Evolutionary conservation across 1,140 invertebrate species (phyloP), one percentile per base, ranked within the genome.

Genomic region (Metopolophium dirhodum): DNA sequence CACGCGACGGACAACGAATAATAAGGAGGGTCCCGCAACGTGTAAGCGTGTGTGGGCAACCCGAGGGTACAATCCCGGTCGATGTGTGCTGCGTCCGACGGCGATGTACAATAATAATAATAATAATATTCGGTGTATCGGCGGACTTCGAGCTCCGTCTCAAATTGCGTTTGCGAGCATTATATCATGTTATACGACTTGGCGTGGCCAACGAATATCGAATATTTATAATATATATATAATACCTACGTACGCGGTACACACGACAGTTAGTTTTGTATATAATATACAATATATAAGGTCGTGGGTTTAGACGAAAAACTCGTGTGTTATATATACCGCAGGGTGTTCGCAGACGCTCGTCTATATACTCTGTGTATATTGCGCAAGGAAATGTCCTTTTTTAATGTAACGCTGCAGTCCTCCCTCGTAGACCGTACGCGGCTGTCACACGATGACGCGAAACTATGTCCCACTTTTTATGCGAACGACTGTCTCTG

Each of bases 11-110:
- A 47, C 61, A 49, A 37, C 90, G 90, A 91, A 91, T 82, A 91
- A 83, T 83, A 91, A 91, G 30, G 45, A 91, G 45, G 45, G 49
- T 2, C 30, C 86, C 45, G 41, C n/a, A 6, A 35, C 9, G 30
- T 26, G 51, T 30, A 41, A 14, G 41, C 4, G 41, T 45, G 83
- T 20, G 82, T 30, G 26, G 61, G 68, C 51, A n/a, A 82, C 90
- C 90, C 90, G 90, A 77, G 90, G 90, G 57, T 61, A 90, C 35
- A 68, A 90, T 90, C 88, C 57, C 37, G 30, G 47, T 91, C 90
- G 90, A 91, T 91, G 77, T 91, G 68, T 35, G 41, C 41, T 2
- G 45, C n/a, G 23, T 41, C 83, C 37, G 41, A 8, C 37, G 83
- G 83, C 83, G 83, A 41, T 41, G 7, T 26, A 37, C 8, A 37